Percentiles rank a stretch among this genome's conserved stretches.
Evolutionary conservation across 2,888 invertebrate species (phyloP).

Genomic region (Myopa tessellatipennis): DNA sequence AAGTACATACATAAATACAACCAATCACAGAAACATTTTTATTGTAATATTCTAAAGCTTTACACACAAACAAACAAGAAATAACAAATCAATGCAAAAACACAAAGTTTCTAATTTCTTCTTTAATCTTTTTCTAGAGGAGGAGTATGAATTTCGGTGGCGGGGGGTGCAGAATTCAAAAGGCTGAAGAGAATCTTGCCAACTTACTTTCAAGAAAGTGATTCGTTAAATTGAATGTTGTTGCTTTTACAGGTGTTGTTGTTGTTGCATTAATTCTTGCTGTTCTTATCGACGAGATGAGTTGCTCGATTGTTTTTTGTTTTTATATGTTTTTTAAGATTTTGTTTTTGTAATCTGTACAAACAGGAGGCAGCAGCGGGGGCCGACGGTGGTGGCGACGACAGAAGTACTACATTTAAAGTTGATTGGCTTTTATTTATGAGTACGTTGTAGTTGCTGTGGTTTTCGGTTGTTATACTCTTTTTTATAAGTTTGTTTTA

Average conservation of each 20-base stretch:
- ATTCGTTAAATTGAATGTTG: slow-evolving; percentile 18
- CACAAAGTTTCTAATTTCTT: neutral
- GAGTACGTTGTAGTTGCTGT: no score
- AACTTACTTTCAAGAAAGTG: slow-evolving; percentile 35
- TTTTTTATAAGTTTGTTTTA: no score
- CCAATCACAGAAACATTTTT: slow-evolving; percentile 3
- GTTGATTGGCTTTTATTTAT: no score
- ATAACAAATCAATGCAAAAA: slow-evolving; percentile 9
- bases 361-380: no score
- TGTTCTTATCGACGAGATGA: neutral
- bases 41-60: no score
- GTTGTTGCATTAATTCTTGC: neutral
- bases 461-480: no score
- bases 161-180: neutral
- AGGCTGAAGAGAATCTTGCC: neutral
- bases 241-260: slow-evolving; percentile 6
- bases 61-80: slow-evolving; percentile 5
- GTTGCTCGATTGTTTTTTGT: slow-evolving; percentile 13
- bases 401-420: no score
- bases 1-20: neutral
- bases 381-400: no score
- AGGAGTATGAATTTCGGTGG: neutral
- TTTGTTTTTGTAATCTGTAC: no score
- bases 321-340: neutral
- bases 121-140: neutral